These are phyloP conservation scores for Cathartes aura DNA, from an alignment of 2,113 vertebrate species.

Conservation along the genomic window DNA sequence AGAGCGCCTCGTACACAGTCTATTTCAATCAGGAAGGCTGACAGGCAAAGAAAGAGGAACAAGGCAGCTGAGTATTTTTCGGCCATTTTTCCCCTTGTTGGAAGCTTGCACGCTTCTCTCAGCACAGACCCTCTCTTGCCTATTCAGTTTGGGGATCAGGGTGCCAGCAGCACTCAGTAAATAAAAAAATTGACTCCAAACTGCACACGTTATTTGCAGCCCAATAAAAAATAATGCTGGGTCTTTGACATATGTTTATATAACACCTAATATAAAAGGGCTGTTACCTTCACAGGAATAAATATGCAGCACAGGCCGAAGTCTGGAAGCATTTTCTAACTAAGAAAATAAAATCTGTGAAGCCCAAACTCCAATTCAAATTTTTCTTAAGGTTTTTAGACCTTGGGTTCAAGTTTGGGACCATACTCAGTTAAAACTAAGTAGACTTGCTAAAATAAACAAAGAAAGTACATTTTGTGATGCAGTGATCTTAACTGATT, in stretches of 20 bases:
- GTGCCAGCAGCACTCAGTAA: conserved; percentile 1
- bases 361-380: background rate
- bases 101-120: background rate
- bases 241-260: conserved; percentile 37
- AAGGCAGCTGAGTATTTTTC: background rate
- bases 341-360: conserved; percentile 14
- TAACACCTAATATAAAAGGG: conserved; percentile 53
- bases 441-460: background rate
- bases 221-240: conserved; percentile 32
- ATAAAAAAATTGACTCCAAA: background rate
- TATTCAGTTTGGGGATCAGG: background rate
- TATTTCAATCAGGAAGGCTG: background rate
- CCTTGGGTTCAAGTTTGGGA: background rate
- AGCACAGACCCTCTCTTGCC: background rate
- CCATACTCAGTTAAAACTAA: conserved; percentile 3
- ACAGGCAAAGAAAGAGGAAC: background rate
- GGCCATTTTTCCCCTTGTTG: background rate
- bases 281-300: conserved; percentile 21
- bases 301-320: background rate
- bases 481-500: background rate
- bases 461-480: background rate
- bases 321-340: conserved; percentile 10
- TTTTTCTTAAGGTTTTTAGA: background rate
- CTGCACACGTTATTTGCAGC: conserved; percentile 32
- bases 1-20: background rate